Base-by-base conservation (phyloP, 2,888 invertebrate genomes). In the Dynastes maya region DNA sequence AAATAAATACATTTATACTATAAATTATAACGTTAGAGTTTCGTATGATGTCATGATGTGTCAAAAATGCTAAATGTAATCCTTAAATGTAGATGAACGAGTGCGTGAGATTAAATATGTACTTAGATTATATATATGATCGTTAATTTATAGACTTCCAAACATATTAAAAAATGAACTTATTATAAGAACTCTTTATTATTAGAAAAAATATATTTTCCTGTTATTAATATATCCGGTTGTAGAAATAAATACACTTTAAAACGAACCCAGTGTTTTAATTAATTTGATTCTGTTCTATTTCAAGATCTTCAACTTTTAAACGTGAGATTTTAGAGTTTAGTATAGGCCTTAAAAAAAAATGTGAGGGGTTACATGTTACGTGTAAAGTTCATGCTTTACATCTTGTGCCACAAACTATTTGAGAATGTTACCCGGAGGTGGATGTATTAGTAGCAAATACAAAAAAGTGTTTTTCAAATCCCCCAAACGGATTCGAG, bases 171-270 rank as follows among this genome's bases (percentile, higher is more conserved):
- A 68, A 49, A 9, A 68, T 6, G 45, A 45, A 45, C 45, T 45
- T 45, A 45, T 45, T 9, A 68, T n/a, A 68, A 68, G 32, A 51
- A 68, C 29, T 72, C 72, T 72, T 53, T 55, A 65, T 22, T 67
- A 67, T 49, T 67, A 67, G 45, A 67, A 27, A 45, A 67, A 67
- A 45, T 72, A 72, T 72, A 72, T 72, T 72, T 72, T 72, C 72
- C 72, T 72, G 72, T 72, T 72, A 72, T 72, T 22, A 58, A 58
- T 70, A 63, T 65, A 72, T 40, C 72, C 72, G 58, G 58, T 72
- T 72, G 72, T 72, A 72, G 72, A 72, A 70, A 72, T 72, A 72
- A 72, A 72, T 49, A 68, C 13, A 49, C 1, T 68, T 68, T 68
- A 51, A 68, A 65, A 65, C 16, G 27, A 68, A 2, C 5, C 2